phyloP scores from a whole-genome alignment of 2,797 vertebrate genomes.

The Melanotaenia boesemani region DNA sequence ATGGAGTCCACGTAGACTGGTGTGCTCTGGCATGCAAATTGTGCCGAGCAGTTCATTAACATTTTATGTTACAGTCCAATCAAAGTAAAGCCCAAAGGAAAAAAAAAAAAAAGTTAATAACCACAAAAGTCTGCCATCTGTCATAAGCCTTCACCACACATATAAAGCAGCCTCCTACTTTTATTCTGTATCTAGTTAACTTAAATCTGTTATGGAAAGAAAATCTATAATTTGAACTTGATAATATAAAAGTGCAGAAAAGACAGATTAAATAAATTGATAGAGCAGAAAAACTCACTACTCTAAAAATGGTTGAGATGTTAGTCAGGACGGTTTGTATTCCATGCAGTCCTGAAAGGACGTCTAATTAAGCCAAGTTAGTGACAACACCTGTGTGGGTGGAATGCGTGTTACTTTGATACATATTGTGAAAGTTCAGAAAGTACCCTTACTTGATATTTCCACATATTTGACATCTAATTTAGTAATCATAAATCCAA shows the following conservation, averaged over 20 bases:
- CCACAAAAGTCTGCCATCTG: no score
- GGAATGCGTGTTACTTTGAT: neutral
- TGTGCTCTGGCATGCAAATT: neutral
- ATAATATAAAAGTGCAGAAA: neutral
- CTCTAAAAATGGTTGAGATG: neutral
- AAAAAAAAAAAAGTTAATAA: no score
- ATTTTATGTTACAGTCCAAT: neutral
- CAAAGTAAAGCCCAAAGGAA: neutral
- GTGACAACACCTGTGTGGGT: neutral
- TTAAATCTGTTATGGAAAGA: neutral
- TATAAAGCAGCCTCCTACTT: neutral
- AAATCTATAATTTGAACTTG: neutral
- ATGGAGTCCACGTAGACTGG: neutral
- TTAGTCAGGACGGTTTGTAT: neutral
- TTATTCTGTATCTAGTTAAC: neutral
- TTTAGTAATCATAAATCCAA: neutral
- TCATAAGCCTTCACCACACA: neutral
- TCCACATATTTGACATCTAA: neutral
- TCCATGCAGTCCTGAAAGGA: constrained; percentile 1
- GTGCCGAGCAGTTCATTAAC: neutral
- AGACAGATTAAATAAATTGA: neutral
- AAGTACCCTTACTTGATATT: neutral
- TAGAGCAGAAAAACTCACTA: neutral
- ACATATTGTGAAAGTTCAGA: neutral
- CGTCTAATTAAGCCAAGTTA: neutral